Evolutionary conservation across 2,888 invertebrate species (phyloP), one percentile per base, ranked within the genome.

Genomic region (Epistrophe grossulariae): DNA sequence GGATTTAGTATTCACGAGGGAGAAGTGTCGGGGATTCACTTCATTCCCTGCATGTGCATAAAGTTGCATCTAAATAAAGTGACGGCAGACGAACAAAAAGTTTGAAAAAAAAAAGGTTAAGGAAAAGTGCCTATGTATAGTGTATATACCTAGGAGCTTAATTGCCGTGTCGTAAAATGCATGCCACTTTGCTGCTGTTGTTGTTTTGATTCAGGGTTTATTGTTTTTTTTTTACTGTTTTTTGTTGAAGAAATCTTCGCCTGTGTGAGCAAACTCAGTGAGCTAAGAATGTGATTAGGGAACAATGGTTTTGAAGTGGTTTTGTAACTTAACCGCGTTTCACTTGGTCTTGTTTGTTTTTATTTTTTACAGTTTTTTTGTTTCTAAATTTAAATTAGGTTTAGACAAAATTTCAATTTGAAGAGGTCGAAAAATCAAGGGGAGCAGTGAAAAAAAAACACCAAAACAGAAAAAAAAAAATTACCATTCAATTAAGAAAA

Each of bases 101-200:
- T 43, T 43, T 43, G 13, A 62, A 24, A n/a, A 43, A 24, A 17
- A 50, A 72, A 71, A 71, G 71, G 79, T 79, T 82, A 76, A 79
- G 71, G 76, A 79, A 82, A 68, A 55, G 71, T 79, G 85, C 71
- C 78, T 82, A 35, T 35, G 19, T 66, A 17, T 24, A 24, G 24
- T n/a, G 24, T 24, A 24, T 31, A 48, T 31, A 31, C 28, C 2
- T 68, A 38, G 45, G 71, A 83, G 79, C 79, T 87, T 87, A 83
- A 87, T 83, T 87, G 87, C 83, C 87, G 79, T 79, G 82, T 82
- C 87, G 74, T 87, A 76, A 87, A 87, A 87, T 79, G 78, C 85
- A 85, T 64, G 68, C 78, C 81, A 78, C 31, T 64, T 55, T 55
- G 57, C 28, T 60, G 60, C n/a, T 43, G 64, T 57, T 74, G 66